A percentile compares a stretch with the other conserved stretches of the same genome.
These are phyloP conservation scores for Aspiorhynchus laticeps DNA, from an alignment of 2,113 vertebrate species.

Conservation along the genomic window DNA sequence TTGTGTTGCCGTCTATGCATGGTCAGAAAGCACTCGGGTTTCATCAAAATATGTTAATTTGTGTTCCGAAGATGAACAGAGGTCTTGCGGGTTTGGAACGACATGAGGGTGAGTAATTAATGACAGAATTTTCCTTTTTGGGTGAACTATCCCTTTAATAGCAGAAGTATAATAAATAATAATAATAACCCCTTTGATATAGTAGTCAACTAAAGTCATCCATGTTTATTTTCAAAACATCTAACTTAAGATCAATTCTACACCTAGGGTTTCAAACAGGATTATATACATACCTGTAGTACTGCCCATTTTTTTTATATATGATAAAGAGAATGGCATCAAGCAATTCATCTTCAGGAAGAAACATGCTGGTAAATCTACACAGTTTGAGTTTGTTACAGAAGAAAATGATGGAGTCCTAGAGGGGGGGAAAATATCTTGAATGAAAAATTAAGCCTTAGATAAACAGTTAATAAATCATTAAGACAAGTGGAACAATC, in stretches of 20 bases:
- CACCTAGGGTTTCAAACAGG: neutral
- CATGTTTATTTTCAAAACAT: neutral
- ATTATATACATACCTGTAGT: constrained; percentile 80
- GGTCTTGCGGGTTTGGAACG: too few species aligned
- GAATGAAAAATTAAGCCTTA: neutral
- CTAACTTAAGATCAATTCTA: neutral
- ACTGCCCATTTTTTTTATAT: constrained; percentile 89
- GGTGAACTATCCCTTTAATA: neutral
- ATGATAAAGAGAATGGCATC: constrained; percentile 90
- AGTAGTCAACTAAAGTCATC: neutral
- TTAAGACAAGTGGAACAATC: neutral
- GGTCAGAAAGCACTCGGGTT: too few species aligned
- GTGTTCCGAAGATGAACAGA: too few species aligned
- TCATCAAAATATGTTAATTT: too few species aligned
- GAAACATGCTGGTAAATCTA: constrained; percentile 96
- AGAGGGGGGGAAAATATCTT: neutral
- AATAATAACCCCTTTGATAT: neutral
- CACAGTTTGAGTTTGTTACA: constrained; percentile 94
- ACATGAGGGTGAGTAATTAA: too few species aligned
- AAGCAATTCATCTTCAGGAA: constrained; percentile 94
- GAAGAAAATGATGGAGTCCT: constrained; percentile 93
- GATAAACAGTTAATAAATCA: neutral
- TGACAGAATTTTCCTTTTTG: too few species aligned
- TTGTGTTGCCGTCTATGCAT: too few species aligned
- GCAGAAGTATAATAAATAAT: neutral